These are phyloP conservation scores for Dendrolimus kikuchii DNA, from an alignment of 1,140 invertebrate genomes.

Conservation along the genomic window DNA sequence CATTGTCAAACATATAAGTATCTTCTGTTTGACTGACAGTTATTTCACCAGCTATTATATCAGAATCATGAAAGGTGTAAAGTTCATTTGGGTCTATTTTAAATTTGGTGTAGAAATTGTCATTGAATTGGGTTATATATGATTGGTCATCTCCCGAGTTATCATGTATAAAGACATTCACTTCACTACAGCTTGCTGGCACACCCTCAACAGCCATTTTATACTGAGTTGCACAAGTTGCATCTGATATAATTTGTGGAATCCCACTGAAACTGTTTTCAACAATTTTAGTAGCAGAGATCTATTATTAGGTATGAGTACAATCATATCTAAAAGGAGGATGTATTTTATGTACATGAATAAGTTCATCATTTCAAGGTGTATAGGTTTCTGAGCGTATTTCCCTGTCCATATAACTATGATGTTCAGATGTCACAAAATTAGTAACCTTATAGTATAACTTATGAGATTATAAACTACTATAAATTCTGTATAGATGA, in stretches of 20 bases:
- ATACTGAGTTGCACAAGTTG: constrained; percentile 60
- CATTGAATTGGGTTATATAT: constrained; percentile 59
- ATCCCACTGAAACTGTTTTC: constrained; percentile 65
- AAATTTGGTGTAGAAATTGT: constrained; percentile 64
- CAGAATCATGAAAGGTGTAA: constrained; percentile 66
- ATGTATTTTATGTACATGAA: no score
- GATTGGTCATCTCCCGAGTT: constrained; percentile 54
- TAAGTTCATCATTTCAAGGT: no score
- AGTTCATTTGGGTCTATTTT: constrained; percentile 67
- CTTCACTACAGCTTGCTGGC: constrained; percentile 47
- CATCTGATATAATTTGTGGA: constrained; percentile 67
- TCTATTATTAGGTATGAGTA: no score
- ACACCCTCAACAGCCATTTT: constrained; percentile 64
- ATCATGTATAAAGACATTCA: constrained; percentile 58
- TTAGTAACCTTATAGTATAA: no score
- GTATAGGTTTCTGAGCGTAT: no score
- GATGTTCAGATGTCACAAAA: no score
- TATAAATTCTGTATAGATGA: no score
- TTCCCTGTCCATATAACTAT: no score
- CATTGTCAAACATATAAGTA: constrained; percentile 47
- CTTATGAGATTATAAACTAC: no score
- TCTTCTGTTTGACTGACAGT: constrained; percentile 64
- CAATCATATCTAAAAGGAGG: no score
- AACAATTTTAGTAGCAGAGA: no score
- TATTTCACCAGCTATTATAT: constrained; percentile 62